Percentiles rank a stretch among this genome's conserved stretches.
Evolutionary conservation across 2,797 vertebrate genomes (phyloP).

Genomic region (Sparidentex hasta): DNA sequence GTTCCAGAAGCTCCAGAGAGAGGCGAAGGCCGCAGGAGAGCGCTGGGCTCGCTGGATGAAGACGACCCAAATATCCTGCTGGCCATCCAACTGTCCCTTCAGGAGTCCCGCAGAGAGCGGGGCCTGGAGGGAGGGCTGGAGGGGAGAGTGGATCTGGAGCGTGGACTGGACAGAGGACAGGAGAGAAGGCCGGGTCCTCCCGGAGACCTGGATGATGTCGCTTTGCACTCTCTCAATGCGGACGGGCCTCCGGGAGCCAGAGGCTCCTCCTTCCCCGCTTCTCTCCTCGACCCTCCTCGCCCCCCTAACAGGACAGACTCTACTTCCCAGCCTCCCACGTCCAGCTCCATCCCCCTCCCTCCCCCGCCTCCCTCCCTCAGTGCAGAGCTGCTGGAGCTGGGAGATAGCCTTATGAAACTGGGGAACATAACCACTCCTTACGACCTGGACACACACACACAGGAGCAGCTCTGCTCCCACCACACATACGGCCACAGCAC

Average conservation of each 20-base stretch:
- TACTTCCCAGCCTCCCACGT: slow-evolving; percentile 57
- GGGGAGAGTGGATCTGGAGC: slow-evolving; percentile 57
- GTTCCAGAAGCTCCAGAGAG: slow-evolving; percentile 79
- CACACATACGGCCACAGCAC: slow-evolving; percentile 62
- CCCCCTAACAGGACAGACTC: slow-evolving; percentile 87
- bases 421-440: slow-evolving; percentile 86
- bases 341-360: slow-evolving; percentile 73
- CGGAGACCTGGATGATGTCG: slow-evolving; percentile 71
- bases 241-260: slow-evolving; percentile 92
- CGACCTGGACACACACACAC: slow-evolving; percentile 73
- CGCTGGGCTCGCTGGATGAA: slow-evolving; percentile 93
- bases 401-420: slow-evolving; percentile 94
- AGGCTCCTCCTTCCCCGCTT: slow-evolving; percentile 89
- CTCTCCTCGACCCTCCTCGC: slow-evolving; percentile 88
- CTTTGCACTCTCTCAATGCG: slow-evolving; percentile 88
- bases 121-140: slow-evolving; percentile 64
- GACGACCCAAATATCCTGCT: slow-evolving; percentile 98
- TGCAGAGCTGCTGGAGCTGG: slow-evolving; percentile 95
- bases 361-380: slow-evolving; percentile 92
- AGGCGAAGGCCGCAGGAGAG: slow-evolving; percentile 73
- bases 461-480: slow-evolving; percentile 68
- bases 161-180: slow-evolving; percentile 52
- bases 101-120: slow-evolving; percentile 89
- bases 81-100: slow-evolving; percentile 97
- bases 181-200: slow-evolving; percentile 69